These are phyloP conservation scores for Diploptera punctata DNA, from an alignment of 2,888 invertebrate species.

Conservation along the genomic window DNA sequence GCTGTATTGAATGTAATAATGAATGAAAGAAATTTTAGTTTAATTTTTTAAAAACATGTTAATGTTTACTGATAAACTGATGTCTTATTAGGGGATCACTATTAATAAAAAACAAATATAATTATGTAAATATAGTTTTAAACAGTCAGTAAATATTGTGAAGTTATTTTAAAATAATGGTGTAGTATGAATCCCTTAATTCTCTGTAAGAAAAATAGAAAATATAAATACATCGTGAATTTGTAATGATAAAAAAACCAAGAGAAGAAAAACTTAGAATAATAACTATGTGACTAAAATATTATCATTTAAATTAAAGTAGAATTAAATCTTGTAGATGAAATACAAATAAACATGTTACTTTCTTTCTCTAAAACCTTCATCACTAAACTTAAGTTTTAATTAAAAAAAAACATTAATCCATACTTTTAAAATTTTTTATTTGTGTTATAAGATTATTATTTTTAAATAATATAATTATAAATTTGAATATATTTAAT, in stretches of 20 bases:
- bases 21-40: neutral
- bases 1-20: neutral
- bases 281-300: constrained; percentile 12
- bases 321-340: constrained; percentile 10
- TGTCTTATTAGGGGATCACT: constrained; percentile 13
- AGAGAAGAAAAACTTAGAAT: neutral
- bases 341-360: neutral
- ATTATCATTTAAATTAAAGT: neutral
- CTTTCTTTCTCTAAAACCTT: constrained; percentile 1
- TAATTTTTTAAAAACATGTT: neutral
- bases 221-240: constrained; percentile 13
- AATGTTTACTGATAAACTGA: neutral
- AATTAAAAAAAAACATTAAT: neutral
- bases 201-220: neutral
- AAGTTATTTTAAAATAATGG: constrained; percentile 16
- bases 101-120: constrained; percentile 15
- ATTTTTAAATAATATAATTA: too few relatives aligned
- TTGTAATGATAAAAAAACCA: constrained; percentile 16
- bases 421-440: neutral
- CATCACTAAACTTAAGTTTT: neutral
- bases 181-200: neutral
- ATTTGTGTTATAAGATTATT: too few relatives aligned
- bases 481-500: too few relatives aligned
- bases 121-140: constrained; percentile 34
- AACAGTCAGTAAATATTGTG: constrained; percentile 27